Evolutionary conservation across 2,888 invertebrate genomes (phyloP).

Genomic region (Mythimna ferrago): DNA sequence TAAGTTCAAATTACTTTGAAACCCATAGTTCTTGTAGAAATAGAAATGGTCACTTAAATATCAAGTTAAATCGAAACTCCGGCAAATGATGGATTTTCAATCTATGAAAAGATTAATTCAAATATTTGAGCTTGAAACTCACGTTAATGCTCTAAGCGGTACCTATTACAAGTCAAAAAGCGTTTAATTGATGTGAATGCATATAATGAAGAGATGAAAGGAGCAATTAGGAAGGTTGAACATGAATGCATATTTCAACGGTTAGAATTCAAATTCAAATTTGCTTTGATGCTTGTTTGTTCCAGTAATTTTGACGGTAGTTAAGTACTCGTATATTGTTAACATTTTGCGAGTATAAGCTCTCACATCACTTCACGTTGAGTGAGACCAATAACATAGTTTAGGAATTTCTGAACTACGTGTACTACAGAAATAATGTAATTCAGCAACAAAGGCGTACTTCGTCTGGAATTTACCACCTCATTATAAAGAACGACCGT

Average conservation of each 20-base stretch:
- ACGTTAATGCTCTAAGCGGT: background rate
- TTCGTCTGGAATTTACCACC: background rate
- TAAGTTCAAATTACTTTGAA: too few species aligned
- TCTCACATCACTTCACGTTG: background rate
- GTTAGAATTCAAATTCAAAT: background rate
- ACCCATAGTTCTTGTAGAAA: too few species aligned
- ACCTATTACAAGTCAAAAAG: constrained; percentile 6
- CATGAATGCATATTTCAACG: background rate
- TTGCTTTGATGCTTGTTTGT: background rate
- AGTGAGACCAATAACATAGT: constrained; percentile 1
- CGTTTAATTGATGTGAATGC: constrained; percentile 4
- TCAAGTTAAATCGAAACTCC: too few species aligned
- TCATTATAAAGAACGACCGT: background rate
- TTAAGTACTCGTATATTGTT: background rate
- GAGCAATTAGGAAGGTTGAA: background rate
- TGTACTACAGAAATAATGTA: constrained; percentile 2
- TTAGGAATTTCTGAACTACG: background rate
- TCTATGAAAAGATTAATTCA: too few species aligned
- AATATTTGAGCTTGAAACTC: background rate
- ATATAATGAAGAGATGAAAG: constrained; percentile 11
- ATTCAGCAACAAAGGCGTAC: constrained; percentile 9
- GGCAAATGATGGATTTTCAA: too few species aligned
- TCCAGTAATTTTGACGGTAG: background rate
- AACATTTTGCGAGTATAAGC: background rate
- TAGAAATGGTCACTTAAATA: too few species aligned